Percentiles rank a stretch among this genome's conserved stretches.
Evolutionary conservation across 2,797 vertebrate species (phyloP).

Genomic region (Schizopygopsis pylzovi): DNA sequence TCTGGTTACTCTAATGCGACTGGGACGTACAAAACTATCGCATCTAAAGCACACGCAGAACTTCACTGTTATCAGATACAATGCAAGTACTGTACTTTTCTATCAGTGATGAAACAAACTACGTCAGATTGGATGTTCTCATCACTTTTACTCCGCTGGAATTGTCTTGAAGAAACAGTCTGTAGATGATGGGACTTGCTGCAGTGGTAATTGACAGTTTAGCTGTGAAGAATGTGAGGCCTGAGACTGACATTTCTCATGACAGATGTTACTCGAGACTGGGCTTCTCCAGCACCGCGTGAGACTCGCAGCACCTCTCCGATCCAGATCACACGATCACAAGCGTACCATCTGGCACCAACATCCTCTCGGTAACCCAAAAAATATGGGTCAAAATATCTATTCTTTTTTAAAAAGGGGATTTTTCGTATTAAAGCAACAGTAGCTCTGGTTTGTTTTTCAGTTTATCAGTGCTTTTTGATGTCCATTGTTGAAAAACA

Average conservation of each 20-base stretch:
- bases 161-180: conserved; percentile 83
- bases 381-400: conserved; percentile 86
- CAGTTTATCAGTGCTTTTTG: conserved; percentile 88
- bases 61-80: conserved; percentile 96
- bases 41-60: conserved; percentile 99
- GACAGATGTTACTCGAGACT: conserved; percentile 57
- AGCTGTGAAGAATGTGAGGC: conserved; percentile 83
- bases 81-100: conserved; percentile 88
- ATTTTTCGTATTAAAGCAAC: conserved; percentile 84
- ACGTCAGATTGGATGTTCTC: conserved; percentile 81
- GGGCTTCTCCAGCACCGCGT: conserved; percentile 42
- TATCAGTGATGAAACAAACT: conserved; percentile 84
- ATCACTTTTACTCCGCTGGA: conserved; percentile 58
- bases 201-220: conserved; percentile 68
- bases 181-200: conserved; percentile 83
- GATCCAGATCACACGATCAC: conserved; percentile 58
- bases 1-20: conserved; percentile 98
- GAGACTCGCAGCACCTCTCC: conserved; percentile 45
- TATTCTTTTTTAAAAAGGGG: conserved; percentile 89
- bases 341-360: conserved; percentile 66
- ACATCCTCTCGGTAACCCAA: conserved; percentile 79
- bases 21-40: conserved; percentile 99
- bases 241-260: conserved; percentile 87
- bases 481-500: conserved; percentile 76
- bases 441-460: conserved; percentile 74